Evolutionary conservation across 2,113 vertebrate species (phyloP).

Genomic region (Porphyrio hochstetteri): DNA sequence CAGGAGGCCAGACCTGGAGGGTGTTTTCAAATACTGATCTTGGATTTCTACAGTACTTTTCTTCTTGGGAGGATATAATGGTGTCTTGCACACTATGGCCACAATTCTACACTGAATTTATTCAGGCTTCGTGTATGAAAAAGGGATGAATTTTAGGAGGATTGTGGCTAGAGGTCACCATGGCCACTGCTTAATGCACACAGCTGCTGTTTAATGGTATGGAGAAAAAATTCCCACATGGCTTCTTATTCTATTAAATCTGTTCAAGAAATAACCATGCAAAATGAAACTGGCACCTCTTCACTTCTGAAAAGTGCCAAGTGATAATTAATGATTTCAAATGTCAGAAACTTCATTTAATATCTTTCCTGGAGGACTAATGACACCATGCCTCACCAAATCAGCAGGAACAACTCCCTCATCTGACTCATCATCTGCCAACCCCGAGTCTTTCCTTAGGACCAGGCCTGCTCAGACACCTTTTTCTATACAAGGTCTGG

Average conservation of each 20-base stretch:
- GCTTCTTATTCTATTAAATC: neutral
- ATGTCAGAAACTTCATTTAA: constrained; percentile 5
- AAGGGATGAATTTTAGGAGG: neutral
- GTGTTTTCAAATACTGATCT: constrained; percentile 9
- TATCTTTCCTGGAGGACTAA: neutral
- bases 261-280: neutral
- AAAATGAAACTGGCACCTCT: neutral
- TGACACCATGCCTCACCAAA: neutral
- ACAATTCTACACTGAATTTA: neutral
- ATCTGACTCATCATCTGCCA: neutral
- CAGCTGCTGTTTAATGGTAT: neutral
- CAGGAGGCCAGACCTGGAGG: constrained; percentile 14
- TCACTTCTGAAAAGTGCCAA: neutral
- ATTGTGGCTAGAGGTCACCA: neutral
- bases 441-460: neutral
- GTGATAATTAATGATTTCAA: constrained; percentile 18
- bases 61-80: neutral
- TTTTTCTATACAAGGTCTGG: neutral
- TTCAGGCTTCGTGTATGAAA: neutral
- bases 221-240: neutral
- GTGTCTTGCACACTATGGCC: neutral
- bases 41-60: constrained; percentile 24
- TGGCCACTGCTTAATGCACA: neutral
- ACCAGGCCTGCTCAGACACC: neutral
- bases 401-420: neutral